Conservation (phyloP, 2,888 invertebrate species). For the Pyrrhia umbra region DNA sequence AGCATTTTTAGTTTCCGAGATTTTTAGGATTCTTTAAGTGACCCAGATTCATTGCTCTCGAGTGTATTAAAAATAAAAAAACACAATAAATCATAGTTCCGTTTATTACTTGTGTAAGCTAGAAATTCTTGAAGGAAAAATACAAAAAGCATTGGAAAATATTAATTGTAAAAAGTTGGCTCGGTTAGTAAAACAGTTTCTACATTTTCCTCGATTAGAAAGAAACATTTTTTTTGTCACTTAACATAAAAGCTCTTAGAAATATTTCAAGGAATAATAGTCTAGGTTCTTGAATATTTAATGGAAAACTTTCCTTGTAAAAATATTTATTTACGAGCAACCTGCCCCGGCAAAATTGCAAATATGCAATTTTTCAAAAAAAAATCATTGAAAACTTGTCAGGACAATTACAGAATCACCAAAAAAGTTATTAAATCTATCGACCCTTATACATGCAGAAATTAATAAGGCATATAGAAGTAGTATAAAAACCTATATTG, state of each 20-base stretch:
- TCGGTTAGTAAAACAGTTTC: constrained; percentile 6
- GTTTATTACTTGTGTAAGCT: background rate
- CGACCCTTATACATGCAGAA: no score
- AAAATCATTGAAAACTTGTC: no score
- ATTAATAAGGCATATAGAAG: no score
- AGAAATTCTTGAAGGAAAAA: constrained; percentile 11
- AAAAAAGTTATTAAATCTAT: no score
- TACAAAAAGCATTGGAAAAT: constrained; percentile 1
- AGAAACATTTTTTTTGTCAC: background rate
- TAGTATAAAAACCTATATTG: no score
- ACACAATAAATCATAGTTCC: background rate
- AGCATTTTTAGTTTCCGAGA: no score
- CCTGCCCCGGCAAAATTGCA: no score
- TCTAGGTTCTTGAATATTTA: background rate
- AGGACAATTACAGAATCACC: no score
- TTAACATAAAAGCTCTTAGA: background rate
- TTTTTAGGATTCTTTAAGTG: no score
- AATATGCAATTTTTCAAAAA: no score
- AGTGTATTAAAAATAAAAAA: background rate
- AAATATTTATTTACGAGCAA: no score
- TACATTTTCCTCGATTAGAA: constrained; percentile 2
- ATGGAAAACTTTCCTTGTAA: background rate
- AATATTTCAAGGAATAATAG: constrained; percentile 13
- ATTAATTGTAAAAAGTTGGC: constrained; percentile 21
- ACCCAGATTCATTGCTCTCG: background rate